Evolutionary conservation across 2,888 invertebrate species (phyloP).

Genomic region (Falcaria lacertinaria): DNA sequence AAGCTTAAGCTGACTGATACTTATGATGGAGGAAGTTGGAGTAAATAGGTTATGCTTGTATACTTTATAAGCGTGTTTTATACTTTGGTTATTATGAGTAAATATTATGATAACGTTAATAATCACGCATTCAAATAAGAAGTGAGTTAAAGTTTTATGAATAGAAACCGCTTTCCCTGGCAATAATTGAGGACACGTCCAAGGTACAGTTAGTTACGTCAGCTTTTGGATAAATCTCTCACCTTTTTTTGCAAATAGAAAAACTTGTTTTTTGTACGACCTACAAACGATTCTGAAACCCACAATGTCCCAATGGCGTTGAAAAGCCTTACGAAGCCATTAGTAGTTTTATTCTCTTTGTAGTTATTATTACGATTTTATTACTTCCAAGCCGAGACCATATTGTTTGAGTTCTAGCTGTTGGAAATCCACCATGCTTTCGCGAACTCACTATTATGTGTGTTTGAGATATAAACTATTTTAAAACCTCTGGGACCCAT

Average conservation of each 20-base stretch:
- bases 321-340: slow-evolving; percentile 12
- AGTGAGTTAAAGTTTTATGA: slow-evolving; percentile 19
- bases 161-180: slow-evolving; percentile 41
- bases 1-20: neutral
- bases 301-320: slow-evolving; percentile 23
- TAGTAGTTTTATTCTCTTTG: slow-evolving; percentile 1
- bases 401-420: neutral
- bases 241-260: slow-evolving; percentile 42
- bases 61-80: neutral
- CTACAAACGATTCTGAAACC: slow-evolving; percentile 30
- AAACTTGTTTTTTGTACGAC: slow-evolving; percentile 43
- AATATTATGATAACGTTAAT: slow-evolving; percentile 3
- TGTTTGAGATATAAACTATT: no score
- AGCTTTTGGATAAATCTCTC: slow-evolving; percentile 38
- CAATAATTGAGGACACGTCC: slow-evolving; percentile 41
- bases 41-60: neutral
- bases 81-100: neutral
- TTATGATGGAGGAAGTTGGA: neutral
- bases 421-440: neutral
- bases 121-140: slow-evolving; percentile 14
- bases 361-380: neutral
- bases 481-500: no score
- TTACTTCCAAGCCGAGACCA: neutral
- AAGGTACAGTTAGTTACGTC: slow-evolving; percentile 51
- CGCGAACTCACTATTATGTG: neutral